phyloP scores from a whole-genome alignment of 30 jellyfish, hydroid and myxozoan genomes.

The Cassiopea andromeda region DNA sequence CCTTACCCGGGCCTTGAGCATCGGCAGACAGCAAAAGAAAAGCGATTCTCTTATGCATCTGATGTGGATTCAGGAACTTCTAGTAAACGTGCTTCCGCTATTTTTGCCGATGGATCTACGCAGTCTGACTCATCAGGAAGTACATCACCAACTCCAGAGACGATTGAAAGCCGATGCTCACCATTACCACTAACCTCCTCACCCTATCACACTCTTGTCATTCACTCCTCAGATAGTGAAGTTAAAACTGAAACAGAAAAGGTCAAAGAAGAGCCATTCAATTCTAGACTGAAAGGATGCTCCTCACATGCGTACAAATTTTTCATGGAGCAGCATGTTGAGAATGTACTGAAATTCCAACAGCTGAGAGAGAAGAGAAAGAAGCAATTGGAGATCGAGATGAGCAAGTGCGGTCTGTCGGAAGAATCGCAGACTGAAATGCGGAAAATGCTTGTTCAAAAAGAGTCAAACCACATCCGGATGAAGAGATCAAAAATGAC shows the following conservation, averaged over 20 bases:
- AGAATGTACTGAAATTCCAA: slow-evolving; percentile 80
- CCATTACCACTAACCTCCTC: slow-evolving; percentile 94
- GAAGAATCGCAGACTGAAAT: slow-evolving; percentile 95
- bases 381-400: slow-evolving; percentile 91
- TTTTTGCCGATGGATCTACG: slow-evolving; percentile 71
- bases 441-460: slow-evolving; percentile 92
- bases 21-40: slow-evolving; percentile 46
- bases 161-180: slow-evolving; percentile 94
- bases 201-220: slow-evolving; percentile 89
- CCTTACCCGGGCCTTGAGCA: slow-evolving; percentile 75
- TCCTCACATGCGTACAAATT: slow-evolving; percentile 97
- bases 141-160: slow-evolving; percentile 91
- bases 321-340: slow-evolving; percentile 99
- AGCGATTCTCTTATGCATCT: slow-evolving; percentile 79
- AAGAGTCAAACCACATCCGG: slow-evolving; percentile 96
- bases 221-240: slow-evolving; percentile 61
- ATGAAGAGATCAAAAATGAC: slow-evolving; percentile 97
- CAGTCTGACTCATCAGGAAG: slow-evolving; percentile 95
- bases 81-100: slow-evolving; percentile 80
- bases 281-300: slow-evolving; percentile 81
- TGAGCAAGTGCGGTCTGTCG: slow-evolving; percentile 95
- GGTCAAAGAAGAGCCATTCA: slow-evolving; percentile 46
- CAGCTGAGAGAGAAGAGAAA: slow-evolving; percentile 84
- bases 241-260: slow-evolving; percentile 38
- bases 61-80: slow-evolving; percentile 85